Evolutionary conservation across 2,797 vertebrate species (phyloP).

Genomic region (Stomatorhinus walkeri): DNA sequence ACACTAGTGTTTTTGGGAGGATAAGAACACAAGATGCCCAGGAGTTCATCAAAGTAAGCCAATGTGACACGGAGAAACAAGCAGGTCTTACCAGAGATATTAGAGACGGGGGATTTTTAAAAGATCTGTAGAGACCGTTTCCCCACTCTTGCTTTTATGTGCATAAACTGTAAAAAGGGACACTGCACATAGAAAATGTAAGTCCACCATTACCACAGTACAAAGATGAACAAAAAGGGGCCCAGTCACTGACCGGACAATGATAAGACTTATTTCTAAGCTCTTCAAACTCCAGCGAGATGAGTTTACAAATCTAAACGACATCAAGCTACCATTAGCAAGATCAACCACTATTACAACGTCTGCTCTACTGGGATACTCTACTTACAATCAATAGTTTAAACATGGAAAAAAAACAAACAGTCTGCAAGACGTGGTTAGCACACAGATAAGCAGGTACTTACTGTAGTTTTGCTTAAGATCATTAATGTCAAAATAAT

Average conservation of each 20-base stretch:
- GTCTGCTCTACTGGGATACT: background rate
- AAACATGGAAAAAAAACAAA: background rate
- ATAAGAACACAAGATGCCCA: background rate
- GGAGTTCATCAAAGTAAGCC: background rate
- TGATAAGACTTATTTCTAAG: background rate
- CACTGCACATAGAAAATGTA: background rate
- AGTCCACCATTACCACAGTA: background rate
- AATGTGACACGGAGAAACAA: background rate
- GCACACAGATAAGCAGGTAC: background rate
- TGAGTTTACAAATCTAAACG: background rate
- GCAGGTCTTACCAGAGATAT: background rate
- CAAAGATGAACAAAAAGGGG: background rate
- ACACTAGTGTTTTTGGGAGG: background rate
- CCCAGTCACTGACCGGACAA: background rate
- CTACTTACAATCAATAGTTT: background rate
- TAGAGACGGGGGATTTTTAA: background rate
- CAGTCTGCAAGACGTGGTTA: background rate
- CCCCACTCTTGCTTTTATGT: background rate
- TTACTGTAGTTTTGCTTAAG: background rate
- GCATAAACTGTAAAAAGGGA: background rate
- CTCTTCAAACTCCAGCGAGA: background rate
- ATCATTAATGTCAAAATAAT: background rate
- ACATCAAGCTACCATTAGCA: background rate
- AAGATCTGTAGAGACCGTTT: background rate
- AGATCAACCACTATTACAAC: background rate